phyloP scores from a whole-genome alignment of 2,888 invertebrate species.

The Drosophila nr. medialis region DNA sequence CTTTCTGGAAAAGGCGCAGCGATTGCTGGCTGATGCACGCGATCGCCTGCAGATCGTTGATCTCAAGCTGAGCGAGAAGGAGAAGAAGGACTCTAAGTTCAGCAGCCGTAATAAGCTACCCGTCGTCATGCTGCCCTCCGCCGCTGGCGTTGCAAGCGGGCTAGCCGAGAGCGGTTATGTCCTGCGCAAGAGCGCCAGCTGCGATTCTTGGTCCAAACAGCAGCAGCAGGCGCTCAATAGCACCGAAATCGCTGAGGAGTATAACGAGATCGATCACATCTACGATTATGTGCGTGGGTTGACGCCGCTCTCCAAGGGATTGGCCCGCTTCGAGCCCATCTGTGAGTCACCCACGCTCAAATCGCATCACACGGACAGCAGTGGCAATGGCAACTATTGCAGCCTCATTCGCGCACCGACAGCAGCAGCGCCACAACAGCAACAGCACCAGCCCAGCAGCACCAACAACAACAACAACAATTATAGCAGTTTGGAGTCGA shows the following conservation, averaged over 20 bases:
- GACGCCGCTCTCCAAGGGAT: conserved; percentile 93
- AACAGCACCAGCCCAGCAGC: conserved; percentile 70
- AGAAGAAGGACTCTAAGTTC: conserved; percentile 85
- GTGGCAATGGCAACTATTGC: conserved; percentile 85
- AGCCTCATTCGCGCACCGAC: conserved; percentile 84
- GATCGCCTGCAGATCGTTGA: conserved; percentile 93
- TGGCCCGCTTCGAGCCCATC: conserved; percentile 85
- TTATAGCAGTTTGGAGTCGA: conserved; percentile 52
- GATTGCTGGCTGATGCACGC: conserved; percentile 89
- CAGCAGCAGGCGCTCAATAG: conserved; percentile 82
- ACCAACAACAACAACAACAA: conserved; percentile 82
- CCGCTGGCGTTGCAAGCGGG: conserved; percentile 82
- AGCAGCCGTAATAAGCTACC: conserved; percentile 83
- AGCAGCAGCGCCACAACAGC: conserved; percentile 55
- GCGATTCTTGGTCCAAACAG: conserved; percentile 87
- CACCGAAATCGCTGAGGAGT: conserved; percentile 91
- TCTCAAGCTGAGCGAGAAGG: conserved; percentile 90
- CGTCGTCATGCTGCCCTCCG: conserved; percentile 83
- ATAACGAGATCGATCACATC: conserved; percentile 98
- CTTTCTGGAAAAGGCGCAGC: conserved; percentile 91
- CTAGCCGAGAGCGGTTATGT: conserved; percentile 88
- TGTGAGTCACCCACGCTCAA: conserved; percentile 85
- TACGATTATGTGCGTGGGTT: conserved; percentile 98
- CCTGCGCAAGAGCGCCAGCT: conserved; percentile 91
- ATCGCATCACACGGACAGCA: conserved; percentile 84